Base-by-base conservation (phyloP, 1,140 invertebrate species). In the Pseudomyrmex concolor region DNA sequence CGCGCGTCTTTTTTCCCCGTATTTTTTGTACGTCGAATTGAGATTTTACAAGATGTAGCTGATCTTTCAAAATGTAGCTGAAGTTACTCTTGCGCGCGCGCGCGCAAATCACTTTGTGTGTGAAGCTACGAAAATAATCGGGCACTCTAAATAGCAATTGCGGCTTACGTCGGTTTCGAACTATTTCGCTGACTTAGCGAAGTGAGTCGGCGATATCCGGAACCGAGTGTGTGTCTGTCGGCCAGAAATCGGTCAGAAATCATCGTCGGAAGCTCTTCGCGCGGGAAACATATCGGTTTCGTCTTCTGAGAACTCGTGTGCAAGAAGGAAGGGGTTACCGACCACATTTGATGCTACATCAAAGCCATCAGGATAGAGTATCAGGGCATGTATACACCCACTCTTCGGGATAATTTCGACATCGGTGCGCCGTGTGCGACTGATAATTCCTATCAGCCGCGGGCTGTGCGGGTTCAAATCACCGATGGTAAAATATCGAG, bases 91-190 rank as follows among this genome's bases (percentile, higher is more conserved):
- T 57, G 57, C 73, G 72, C 84, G 13, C 50, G 10, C 2, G 63
- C 66, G 19, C 66, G 66, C n/a, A n/a, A n/a, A n/a, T n/a, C n/a
- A n/a, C 64, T 68, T 50, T 45, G 5, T 5, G 34, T 34, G 34
- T 34, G 63, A 60, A 66, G 85, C 70, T 84, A 84, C 86, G 54
- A 87, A 87, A 87, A 87, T 87, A 87, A 87, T 87, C 73, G 34
- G 50, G 59, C 55, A 87, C 86, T 87, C 63, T 50, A 57, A 87
- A 87, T 87, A 87, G 85, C 86, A 77, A 85, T 83, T 72, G 78
- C 81, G 72, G 68, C 73, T 87, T 83, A 84, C 86, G 84, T 73
- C 60, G 64, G 54, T 48, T 71, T 70, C 76, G 66, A 59, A 45
- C 76, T 80, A 71, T 71, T 80, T 71, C 68, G 82, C 73, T 60